Evolutionary conservation across 2,888 invertebrate genomes (phyloP).

Genomic region (Hydropsyche betteni): DNA sequence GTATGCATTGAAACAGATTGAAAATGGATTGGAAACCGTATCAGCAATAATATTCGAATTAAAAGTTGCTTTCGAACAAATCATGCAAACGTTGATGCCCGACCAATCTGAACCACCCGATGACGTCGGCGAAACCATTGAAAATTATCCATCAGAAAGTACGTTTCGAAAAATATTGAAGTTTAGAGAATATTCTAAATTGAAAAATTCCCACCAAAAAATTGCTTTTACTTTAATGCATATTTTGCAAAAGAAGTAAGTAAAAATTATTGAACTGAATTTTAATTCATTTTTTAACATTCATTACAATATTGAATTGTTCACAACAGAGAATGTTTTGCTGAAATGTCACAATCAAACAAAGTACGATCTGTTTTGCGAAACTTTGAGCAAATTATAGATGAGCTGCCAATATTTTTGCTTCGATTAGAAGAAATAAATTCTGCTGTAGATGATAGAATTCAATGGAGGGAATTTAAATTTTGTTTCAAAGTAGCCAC

Average conservation of each 20-base stretch:
- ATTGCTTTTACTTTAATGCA: constrained; percentile 64
- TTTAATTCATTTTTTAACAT: constrained; percentile 1
- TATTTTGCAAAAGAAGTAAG: constrained; percentile 68
- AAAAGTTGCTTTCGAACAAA: constrained; percentile 66
- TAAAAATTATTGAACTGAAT: constrained; percentile 40
- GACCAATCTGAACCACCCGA: constrained; percentile 49
- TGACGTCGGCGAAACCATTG: constrained; percentile 52
- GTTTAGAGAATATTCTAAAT: constrained; percentile 65
- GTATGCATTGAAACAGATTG: constrained; percentile 62
- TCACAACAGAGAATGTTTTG: constrained; percentile 66
- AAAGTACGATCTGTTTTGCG: constrained; percentile 70
- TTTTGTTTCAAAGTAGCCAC: constrained; percentile 71
- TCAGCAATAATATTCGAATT: constrained; percentile 55
- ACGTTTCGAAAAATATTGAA: constrained; percentile 60
- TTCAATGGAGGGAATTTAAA: constrained; percentile 71
- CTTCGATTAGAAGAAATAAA: constrained; percentile 70
- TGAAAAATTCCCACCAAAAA: constrained; percentile 66
- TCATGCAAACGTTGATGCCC: constrained; percentile 62
- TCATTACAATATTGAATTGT: neutral
- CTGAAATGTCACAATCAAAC: constrained; percentile 68
- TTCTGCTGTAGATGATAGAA: constrained; percentile 69
- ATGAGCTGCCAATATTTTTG: constrained; percentile 71
- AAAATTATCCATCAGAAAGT: constrained; percentile 44
- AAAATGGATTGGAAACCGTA: constrained; percentile 68
- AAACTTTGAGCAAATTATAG: constrained; percentile 70